phyloP scores from a whole-genome alignment of 2,888 invertebrate genomes.

The Polyommatus icarus region DNA sequence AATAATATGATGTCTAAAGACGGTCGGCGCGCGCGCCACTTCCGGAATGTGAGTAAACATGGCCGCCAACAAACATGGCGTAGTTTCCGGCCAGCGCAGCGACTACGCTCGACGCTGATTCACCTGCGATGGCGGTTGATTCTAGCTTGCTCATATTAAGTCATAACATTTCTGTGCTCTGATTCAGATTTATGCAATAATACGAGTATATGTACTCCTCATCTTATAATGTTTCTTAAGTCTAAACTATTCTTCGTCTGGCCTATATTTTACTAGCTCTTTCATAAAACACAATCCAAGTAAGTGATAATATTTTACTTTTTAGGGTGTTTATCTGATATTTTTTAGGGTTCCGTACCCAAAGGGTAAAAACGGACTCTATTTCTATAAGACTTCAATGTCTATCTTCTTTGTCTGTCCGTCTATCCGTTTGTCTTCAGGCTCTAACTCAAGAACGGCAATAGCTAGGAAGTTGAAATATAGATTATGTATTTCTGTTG shows the following conservation, averaged over 20 bases:
- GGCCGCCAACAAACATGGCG: constrained; percentile 76
- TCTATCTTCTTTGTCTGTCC: too few relatives aligned
- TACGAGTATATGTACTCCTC: constrained; percentile 34
- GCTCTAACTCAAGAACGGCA: too few relatives aligned
- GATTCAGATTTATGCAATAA: constrained; percentile 75
- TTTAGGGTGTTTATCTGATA: too few relatives aligned
- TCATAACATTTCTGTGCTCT: constrained; percentile 74
- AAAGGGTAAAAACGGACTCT: too few relatives aligned
- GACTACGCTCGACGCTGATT: constrained; percentile 70
- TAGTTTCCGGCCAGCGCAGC: constrained; percentile 63
- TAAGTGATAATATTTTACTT: too few relatives aligned
- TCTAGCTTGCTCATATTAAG: constrained; percentile 73
- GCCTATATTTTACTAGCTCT: constrained; percentile 45
- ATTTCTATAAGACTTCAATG: too few relatives aligned
- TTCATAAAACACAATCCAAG: constrained; percentile 34
- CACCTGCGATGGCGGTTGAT: constrained; percentile 67
- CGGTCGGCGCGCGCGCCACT: constrained; percentile 77
- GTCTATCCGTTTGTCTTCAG: too few relatives aligned
- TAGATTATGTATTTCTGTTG: too few relatives aligned
- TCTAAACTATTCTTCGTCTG: constrained; percentile 58
- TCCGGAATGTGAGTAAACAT: constrained; percentile 78
- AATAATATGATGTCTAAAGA: constrained; percentile 70
- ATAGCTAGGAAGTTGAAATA: too few relatives aligned
- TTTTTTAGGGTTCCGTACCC: too few relatives aligned
- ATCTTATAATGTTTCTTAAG: constrained; percentile 12